Base-by-base conservation (phyloP, 2,888 invertebrate species). In the Crioceris asparagi region DNA sequence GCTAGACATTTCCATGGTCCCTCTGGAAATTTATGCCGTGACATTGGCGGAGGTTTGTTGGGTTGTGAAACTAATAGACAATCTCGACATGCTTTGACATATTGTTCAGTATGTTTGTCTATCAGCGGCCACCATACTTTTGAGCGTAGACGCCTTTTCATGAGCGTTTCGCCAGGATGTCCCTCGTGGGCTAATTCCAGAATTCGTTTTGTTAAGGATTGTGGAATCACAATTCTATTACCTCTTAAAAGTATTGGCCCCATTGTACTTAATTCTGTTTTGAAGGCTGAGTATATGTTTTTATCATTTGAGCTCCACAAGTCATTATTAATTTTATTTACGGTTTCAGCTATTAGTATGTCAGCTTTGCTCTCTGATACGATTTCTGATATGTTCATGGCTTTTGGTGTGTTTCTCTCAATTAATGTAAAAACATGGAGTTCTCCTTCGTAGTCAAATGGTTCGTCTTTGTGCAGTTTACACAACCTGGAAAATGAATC, bases 401-500 rank as follows among this genome's bases (percentile, higher is more conserved):
- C 46, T 32, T 37, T 45, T 34, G 49, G 44, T 19, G 32, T 38
- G 8, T 21, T 36, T 25, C 17, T 25, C 38, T 41, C 42, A 4
- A 49, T 23, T 14, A 49, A 30, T 7, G 36, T 37, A 18, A 23
- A 40, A 29, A 52, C 33, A 35, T 53, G 45, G 5, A 33, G 31
- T 37, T 50, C 49, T 15, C 29, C 17, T 27, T 39, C 41, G 16
- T 17, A 11, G 29, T 48, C 45, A 33, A 45, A 48, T 16, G 48
- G 38, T 38, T 27, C 21, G 11, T 18, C 37, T 7, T 35, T 19
- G 15, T 31, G 16, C 21, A 35, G 16, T 15, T 34, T 8, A 34
- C 45, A 41, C 6, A 53, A 35, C 32, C 50, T 36, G 8, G 54
- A 55, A 6, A 53, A 7, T 1, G 50, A 35, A 32, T 54, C 53